These are phyloP conservation scores for Watsonalla binaria DNA, from an alignment of 2,888 invertebrate species.

Conservation along the genomic window DNA sequence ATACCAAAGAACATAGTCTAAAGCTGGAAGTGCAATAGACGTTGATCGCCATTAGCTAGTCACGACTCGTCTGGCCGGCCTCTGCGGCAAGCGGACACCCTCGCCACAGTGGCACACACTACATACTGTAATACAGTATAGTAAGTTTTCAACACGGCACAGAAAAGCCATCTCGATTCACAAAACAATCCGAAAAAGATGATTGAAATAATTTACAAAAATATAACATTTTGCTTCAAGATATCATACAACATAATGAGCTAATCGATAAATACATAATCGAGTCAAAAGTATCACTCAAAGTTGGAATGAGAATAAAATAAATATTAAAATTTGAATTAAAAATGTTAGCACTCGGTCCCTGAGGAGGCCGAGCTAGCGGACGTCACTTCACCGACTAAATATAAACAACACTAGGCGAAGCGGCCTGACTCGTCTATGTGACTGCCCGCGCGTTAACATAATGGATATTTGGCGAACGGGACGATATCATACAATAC, in stretches of 20 bases:
- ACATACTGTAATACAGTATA: too few relatives aligned
- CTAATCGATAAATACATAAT: conserved; percentile 43
- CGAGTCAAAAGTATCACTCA: conserved; percentile 53
- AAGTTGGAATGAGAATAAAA: conserved; percentile 68
- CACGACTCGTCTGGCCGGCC: conserved; percentile 44
- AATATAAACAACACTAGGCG: conserved; percentile 18
- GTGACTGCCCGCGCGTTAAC: conserved; percentile 17
- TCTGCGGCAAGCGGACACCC: too few relatives aligned
- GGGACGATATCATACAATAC: conserved; percentile 32
- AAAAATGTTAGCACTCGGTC: conserved; percentile 11
- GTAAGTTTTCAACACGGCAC: conserved; percentile 2
- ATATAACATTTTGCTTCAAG: conserved; percentile 61
- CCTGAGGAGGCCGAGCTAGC: background rate
- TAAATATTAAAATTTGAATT: conserved; percentile 43
- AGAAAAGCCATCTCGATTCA: conserved; percentile 45
- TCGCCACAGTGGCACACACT: too few relatives aligned
- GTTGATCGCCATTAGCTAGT: conserved; percentile 52
- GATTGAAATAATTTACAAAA: conserved; percentile 67
- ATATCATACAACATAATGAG: conserved; percentile 58
- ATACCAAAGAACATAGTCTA: conserved; percentile 65
- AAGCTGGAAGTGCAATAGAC: conserved; percentile 52
- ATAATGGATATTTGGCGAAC: conserved; percentile 26
- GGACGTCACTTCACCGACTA: conserved; percentile 6
- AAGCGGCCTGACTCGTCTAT: conserved; percentile 20
- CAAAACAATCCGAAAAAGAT: conserved; percentile 47